Evolutionary conservation across 2,888 invertebrate species (phyloP).

Genomic region (Dermolepida albohirtum): DNA sequence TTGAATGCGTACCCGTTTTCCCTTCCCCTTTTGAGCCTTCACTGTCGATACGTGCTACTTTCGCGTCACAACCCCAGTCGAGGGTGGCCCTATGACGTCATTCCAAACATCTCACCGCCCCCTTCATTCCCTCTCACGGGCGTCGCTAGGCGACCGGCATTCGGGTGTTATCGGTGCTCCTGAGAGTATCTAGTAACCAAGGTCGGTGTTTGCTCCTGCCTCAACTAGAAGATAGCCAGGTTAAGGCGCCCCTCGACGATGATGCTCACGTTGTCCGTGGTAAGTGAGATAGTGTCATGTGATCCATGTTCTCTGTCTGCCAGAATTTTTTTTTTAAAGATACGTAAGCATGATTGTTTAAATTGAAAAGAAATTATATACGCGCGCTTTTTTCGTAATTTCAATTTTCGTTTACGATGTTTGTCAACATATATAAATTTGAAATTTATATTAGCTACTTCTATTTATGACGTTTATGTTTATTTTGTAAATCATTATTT

Average conservation of each 20-base stretch:
- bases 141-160: constrained; percentile 55
- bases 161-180: constrained; percentile 53
- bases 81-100: constrained; percentile 52
- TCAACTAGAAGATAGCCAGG: constrained; percentile 32
- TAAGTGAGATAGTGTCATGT: constrained; percentile 50
- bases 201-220: constrained; percentile 49
- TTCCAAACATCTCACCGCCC: constrained; percentile 50
- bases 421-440: too few relatives aligned
- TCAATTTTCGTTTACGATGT: too few relatives aligned
- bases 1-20: constrained; percentile 18
- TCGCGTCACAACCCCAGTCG: constrained; percentile 33
- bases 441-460: too few relatives aligned
- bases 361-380: too few relatives aligned
- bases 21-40: constrained; percentile 18
- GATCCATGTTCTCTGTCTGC: neutral
- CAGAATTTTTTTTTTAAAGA: too few relatives aligned
- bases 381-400: too few relatives aligned
- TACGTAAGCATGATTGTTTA: too few relatives aligned
- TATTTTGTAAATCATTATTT: too few relatives aligned
- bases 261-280: constrained; percentile 59
- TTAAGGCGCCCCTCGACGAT: constrained; percentile 46
- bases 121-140: constrained; percentile 38
- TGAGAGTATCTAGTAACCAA: constrained; percentile 50
- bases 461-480: too few relatives aligned
- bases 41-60: constrained; percentile 41